Conservation (phyloP, 1,140 invertebrate genomes). For the Hylaeus anthracinus region DNA sequence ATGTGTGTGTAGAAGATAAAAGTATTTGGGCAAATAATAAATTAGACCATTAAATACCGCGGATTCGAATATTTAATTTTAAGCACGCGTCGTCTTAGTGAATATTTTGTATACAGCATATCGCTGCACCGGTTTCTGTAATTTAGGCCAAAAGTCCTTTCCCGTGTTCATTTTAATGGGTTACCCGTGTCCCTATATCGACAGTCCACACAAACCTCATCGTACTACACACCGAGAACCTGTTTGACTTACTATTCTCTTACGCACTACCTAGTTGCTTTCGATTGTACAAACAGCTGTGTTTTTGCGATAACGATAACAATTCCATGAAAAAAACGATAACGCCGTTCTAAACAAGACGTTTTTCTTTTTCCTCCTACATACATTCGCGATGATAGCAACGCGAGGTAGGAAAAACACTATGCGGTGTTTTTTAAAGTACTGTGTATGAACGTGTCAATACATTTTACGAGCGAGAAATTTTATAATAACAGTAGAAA, state of each 20-base stretch:
- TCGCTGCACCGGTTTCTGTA: neutral
- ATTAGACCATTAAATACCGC: neutral
- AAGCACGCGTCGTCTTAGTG: too few species aligned
- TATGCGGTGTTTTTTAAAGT: neutral
- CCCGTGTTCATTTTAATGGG: slow-evolving; percentile 40
- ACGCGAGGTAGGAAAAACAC: neutral
- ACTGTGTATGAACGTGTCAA: neutral
- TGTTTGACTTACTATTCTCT: slow-evolving; percentile 2
- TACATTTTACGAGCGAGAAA: too few species aligned
- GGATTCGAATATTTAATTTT: neutral
- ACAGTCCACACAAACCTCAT: neutral
- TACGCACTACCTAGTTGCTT: slow-evolving; percentile 2
- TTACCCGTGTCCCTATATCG: slow-evolving; percentile 7
- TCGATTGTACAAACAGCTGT: slow-evolving; percentile 19
- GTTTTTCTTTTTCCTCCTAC: slow-evolving; percentile 10
- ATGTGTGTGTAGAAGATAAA: too few species aligned
- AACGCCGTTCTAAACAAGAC: neutral
- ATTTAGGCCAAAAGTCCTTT: slow-evolving; percentile 37
- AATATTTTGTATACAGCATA: neutral
- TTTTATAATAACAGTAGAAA: too few species aligned
- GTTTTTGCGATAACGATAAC: slow-evolving; percentile 34
- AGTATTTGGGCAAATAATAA: neutral
- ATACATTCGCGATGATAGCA: neutral
- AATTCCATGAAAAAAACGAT: slow-evolving; percentile 10
- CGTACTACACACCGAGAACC: neutral